A percentile compares a stretch with the other conserved stretches of the same genome.
phyloP scores from a whole-genome alignment of 2,888 invertebrate genomes.

The Eupithecia tripunctaria region DNA sequence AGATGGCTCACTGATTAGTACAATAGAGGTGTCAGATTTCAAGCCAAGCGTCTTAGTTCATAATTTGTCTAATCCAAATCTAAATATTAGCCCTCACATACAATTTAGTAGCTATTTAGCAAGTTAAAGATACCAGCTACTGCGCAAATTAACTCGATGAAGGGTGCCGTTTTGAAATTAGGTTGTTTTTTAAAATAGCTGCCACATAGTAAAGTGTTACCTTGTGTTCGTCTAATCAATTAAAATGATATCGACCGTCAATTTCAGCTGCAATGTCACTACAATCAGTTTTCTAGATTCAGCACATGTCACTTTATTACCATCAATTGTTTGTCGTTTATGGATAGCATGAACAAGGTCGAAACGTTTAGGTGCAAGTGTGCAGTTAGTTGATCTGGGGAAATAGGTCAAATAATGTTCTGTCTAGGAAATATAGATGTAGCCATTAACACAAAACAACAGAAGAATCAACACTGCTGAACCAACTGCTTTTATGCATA shows the following conservation, averaged over 20 bases:
- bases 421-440: not conserved
- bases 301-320: slow-evolving; percentile 67
- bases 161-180: not conserved
- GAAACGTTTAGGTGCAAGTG: slow-evolving; percentile 68
- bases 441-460: not conserved
- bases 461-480: not conserved
- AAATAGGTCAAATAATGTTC: slow-evolving; percentile 51
- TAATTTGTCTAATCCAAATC: not conserved
- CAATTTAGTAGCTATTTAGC: not conserved
- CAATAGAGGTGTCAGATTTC: not conserved
- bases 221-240: not conserved
- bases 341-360: slow-evolving; percentile 67
- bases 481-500: not conserved
- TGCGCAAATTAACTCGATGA: not conserved
- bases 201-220: not conserved
- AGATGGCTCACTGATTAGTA: not conserved
- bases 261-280: slow-evolving; percentile 46
- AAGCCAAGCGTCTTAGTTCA: not conserved
- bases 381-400: slow-evolving; percentile 56
- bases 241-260: not conserved
- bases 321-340: slow-evolving; percentile 75
- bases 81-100: not conserved
- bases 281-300: slow-evolving; percentile 58
- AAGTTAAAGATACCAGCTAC: not conserved
- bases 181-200: not conserved